Percentiles rank a stretch among this genome's conserved stretches.
Conservation (phyloP, 2,888 invertebrate species). For the Sphaerophoria taeniata region DNA sequence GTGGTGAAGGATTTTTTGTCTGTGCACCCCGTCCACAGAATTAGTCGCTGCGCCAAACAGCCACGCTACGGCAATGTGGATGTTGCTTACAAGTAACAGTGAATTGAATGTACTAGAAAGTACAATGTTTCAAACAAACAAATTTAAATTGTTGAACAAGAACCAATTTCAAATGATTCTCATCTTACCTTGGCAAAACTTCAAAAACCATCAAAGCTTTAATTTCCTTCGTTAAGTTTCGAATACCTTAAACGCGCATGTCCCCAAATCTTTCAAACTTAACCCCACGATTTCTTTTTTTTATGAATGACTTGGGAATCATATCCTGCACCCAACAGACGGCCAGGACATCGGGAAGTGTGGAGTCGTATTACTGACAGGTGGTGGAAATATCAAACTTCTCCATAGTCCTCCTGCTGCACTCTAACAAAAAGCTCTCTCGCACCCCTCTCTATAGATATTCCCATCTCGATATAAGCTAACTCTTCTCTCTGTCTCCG, state of each 20-base stretch:
- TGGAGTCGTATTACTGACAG: slow-evolving; percentile 69
- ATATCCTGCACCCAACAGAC: slow-evolving; percentile 35
- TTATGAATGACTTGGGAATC: slow-evolving; percentile 70
- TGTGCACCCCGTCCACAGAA: no score
- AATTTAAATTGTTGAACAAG: no score
- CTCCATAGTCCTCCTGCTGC: slow-evolving; percentile 49
- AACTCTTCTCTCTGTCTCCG: slow-evolving; percentile 65
- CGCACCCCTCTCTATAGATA: slow-evolving; percentile 18
- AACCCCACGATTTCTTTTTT: slow-evolving; percentile 43
- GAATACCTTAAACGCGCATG: slow-evolving; percentile 36
- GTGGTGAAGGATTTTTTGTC: no score
- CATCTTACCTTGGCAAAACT: neutral
- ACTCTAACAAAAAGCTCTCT: slow-evolving; percentile 50
- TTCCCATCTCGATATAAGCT: slow-evolving; percentile 51
- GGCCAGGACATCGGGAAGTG: neutral
- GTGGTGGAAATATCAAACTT: slow-evolving; percentile 64
- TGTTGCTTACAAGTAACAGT: no score
- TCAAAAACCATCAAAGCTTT: neutral
- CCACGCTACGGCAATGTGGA: no score
- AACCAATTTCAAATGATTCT: no score
- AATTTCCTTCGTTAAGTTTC: slow-evolving; percentile 52
- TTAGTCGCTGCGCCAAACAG: no score
- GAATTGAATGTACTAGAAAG: no score
- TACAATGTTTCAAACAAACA: no score
- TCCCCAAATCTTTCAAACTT: slow-evolving; percentile 19